These are phyloP conservation scores for Falco cherrug DNA, from an alignment of 2,797 vertebrate species.

Conservation along the genomic window DNA sequence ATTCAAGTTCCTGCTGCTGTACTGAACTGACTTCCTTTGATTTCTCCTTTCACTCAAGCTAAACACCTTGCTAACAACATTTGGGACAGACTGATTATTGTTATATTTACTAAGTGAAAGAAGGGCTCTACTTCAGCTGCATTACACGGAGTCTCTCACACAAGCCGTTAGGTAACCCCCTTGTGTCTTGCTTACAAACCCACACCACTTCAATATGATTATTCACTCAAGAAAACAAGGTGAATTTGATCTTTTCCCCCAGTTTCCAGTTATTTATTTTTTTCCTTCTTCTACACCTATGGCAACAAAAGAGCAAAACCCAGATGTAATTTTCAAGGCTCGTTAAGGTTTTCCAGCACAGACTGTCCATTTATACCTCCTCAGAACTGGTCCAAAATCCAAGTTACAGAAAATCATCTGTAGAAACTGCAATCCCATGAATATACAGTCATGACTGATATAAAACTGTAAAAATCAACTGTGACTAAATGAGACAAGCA, in stretches of 20 bases:
- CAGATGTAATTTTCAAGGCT: not conserved
- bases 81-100: not conserved
- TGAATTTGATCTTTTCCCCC: not conserved
- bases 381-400: not conserved
- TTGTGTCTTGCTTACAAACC: not conserved
- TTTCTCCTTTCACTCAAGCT: not conserved
- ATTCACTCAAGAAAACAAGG: not conserved
- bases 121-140: not conserved
- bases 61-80: accelerated
- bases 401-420: not conserved
- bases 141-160: not conserved
- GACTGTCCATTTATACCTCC: not conserved
- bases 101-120: not conserved
- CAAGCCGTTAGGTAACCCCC: not conserved
- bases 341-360: not conserved
- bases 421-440: not conserved
- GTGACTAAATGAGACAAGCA: constrained; percentile 21
- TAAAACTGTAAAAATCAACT: not conserved
- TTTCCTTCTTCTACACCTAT: not conserved
- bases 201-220: not conserved
- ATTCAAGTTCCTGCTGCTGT: not conserved
- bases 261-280: not conserved
- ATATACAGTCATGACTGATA: not conserved
- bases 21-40: not conserved
- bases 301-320: not conserved